Base-by-base conservation (phyloP, 2,888 invertebrate species). In the Amblyjoppa proteus region DNA sequence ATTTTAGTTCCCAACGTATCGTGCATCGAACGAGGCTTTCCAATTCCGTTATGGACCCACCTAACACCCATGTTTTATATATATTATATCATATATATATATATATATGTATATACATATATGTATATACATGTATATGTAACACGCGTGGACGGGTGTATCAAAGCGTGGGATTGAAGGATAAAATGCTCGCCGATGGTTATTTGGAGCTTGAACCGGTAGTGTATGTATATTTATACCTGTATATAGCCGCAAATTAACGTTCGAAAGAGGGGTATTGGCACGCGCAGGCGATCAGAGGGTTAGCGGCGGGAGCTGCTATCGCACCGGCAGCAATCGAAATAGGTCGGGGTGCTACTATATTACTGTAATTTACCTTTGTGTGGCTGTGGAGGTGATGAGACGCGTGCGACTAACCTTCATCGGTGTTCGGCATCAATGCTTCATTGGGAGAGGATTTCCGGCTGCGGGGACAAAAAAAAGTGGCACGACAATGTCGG, bases 331-430 rank as follows among this genome's bases (percentile, higher is more conserved):
- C 58, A 58, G 28, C 58, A 58, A 58, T 58, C 28, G 28, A 28
- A 58, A 58, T 28, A 25, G 58, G 58, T 58, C 25, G 58, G 58
- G 45, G 13, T 25, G 28, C 25, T 58, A 28, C 58, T 28, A 13
- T 58, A 58, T 25, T n/a, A 16, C 58, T 25, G 69, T 70, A 61
- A 78, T 78, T 78, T 70, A 70, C 45, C 58, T 61, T 25, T 45
- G 61, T 70, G 45, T 31, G 31, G 31, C 56, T 56, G 31, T 56
- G 16, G n/a, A 68, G 41, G 53, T 56, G 51, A 77, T 69, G 68
- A 77, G 20, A 56, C 28, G 38, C 53, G 31, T 45, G 38, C 51
- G 41, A 25, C 41, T 41, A 28, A 58, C 45, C 58, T 58, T 58
- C 58, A 28, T 58, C 58, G 58, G 11, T 25, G 25, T 28, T 28